Evolutionary conservation across 2,797 vertebrate species (phyloP).

Genomic region (Microtus californicus): DNA sequence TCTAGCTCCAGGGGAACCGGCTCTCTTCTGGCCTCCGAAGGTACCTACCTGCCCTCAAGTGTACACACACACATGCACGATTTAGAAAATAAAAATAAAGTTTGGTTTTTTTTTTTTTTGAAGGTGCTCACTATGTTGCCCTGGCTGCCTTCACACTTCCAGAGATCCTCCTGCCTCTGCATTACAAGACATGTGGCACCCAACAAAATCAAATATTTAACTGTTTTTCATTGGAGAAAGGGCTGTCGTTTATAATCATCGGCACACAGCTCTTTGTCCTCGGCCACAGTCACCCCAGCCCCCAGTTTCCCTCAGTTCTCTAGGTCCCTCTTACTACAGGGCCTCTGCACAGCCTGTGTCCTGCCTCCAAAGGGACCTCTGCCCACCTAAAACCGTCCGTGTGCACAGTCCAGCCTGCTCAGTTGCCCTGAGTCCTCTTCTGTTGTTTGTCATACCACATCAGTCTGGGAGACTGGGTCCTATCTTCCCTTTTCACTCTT

Average conservation of each 20-base stretch:
- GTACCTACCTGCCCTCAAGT: neutral
- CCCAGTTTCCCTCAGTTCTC: neutral
- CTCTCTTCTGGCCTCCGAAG: neutral
- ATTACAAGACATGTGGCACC: neutral
- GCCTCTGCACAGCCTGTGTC: neutral
- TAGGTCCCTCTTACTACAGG: neutral
- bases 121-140: neutral
- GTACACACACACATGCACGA: neutral
- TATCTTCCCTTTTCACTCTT: no score
- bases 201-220: no score
- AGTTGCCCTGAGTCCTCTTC: no score
- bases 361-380: neutral
- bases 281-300: no score
- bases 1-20: neutral
- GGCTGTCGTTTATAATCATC: neutral
- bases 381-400: neutral
- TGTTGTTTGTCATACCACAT: rapidly evolving
- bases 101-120: neutral
- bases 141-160: neutral
- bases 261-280: neutral
- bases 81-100: neutral
- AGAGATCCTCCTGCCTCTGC: neutral
- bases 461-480: neutral
- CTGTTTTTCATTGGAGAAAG: neutral
- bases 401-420: neutral